These are phyloP conservation scores for Meriones unguiculatus DNA, from an alignment of 2,113 vertebrate species.

Conservation along the genomic window DNA sequence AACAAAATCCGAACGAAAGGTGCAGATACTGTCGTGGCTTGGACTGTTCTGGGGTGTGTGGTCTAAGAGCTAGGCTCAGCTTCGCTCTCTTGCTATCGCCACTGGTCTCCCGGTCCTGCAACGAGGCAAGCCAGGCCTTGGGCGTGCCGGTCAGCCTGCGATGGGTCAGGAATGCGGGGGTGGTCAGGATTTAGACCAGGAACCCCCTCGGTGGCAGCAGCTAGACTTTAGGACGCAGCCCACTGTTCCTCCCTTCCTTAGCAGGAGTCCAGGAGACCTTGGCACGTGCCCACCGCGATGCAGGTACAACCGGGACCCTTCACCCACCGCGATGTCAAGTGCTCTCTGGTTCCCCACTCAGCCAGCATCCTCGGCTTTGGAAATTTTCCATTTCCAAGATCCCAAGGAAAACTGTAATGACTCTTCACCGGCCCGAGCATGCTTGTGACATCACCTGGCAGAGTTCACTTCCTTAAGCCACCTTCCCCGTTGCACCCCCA, in stretches of 20 bases:
- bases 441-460: neutral
- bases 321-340: neutral
- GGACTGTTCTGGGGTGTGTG: neutral
- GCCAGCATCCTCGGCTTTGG: neutral
- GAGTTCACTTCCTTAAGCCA: neutral
- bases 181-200: neutral
- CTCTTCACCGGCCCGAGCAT: too few relatives aligned
- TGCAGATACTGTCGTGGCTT: neutral
- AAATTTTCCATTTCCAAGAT: neutral
- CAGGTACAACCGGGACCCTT: neutral
- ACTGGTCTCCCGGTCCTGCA: neutral
- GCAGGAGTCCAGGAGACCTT: neutral
- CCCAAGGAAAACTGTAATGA: neutral
- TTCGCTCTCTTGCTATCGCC: rapidly evolving
- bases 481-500: neutral
- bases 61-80: rapidly evolving
- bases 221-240: neutral
- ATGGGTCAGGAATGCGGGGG: neutral
- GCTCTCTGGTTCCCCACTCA: neutral
- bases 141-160: neutral
- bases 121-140: too few relatives aligned
- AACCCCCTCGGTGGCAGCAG: neutral
- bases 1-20: neutral
- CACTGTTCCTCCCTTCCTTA: too few relatives aligned
- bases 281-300: neutral